phyloP scores from a whole-genome alignment of 23 tunicate genomes.

The Ascidia mentula region DNA sequence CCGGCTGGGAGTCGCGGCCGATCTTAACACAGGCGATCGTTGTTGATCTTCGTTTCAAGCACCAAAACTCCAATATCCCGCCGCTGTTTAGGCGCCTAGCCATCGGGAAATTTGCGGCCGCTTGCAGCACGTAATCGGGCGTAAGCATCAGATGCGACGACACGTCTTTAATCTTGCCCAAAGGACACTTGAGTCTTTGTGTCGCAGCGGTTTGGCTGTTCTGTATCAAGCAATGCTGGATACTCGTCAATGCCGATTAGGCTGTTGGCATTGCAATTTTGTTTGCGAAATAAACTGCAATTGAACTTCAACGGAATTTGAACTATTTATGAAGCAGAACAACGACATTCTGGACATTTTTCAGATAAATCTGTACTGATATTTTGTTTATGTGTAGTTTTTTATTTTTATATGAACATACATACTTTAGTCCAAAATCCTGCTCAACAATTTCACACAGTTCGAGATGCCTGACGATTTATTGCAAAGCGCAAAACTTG shows the following conservation, averaged over 20 bases:
- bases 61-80: background rate
- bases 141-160: background rate
- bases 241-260: too few species aligned
- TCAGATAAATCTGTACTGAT: too few species aligned
- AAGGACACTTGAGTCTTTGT: background rate
- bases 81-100: background rate
- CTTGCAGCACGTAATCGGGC: background rate
- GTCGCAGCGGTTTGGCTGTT: background rate
- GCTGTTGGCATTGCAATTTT: too few species aligned
- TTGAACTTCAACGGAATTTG: too few species aligned
- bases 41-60: background rate
- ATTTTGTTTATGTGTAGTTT: too few species aligned
- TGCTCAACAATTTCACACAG: too few species aligned
- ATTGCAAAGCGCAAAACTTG: background rate
- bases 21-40: background rate
- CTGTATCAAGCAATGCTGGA: background rate
- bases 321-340: too few species aligned
- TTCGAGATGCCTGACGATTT: too few species aligned
- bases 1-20: background rate
- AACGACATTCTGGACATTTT: too few species aligned
- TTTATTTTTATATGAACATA: too few species aligned
- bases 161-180: background rate
- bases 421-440: too few species aligned
- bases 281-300: too few species aligned
- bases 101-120: slow-evolving; percentile 6